Evolutionary conservation across 1,140 invertebrate species (phyloP).

Genomic region (Callitettix versicolor): DNA sequence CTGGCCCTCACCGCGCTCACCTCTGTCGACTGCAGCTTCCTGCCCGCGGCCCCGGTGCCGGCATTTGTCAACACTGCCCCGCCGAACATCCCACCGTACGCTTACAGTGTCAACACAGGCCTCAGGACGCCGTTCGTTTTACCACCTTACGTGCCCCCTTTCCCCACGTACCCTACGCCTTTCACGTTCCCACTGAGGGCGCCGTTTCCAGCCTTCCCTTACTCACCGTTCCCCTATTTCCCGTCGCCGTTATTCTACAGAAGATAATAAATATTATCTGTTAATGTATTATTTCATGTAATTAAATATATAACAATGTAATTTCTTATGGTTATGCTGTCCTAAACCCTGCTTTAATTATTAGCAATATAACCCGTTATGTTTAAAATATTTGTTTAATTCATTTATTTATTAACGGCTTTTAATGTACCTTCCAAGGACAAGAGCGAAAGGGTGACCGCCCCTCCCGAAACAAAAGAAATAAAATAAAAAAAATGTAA

Average conservation of each 20-base stretch:
- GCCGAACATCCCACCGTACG: not conserved
- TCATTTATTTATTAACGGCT: too few relatives aligned
- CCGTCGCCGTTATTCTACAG: not conserved
- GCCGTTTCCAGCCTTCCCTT: not conserved
- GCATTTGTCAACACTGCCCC: not conserved
- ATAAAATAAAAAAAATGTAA: too few relatives aligned
- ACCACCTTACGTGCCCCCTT: slow-evolving; percentile 21
- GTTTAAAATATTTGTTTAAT: too few relatives aligned
- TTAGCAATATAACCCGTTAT: not conserved
- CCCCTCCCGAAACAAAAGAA: too few relatives aligned
- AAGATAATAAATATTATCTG: not conserved
- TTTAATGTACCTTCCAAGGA: too few relatives aligned
- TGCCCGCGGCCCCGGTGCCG: not conserved
- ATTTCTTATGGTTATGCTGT: not conserved
- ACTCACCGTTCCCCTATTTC: not conserved
- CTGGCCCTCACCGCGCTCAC: too few relatives aligned
- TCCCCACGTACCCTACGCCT: slow-evolving; percentile 18
- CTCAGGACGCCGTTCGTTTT: slow-evolving; percentile 29
- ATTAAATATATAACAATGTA: not conserved
- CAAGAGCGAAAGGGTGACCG: too few relatives aligned
- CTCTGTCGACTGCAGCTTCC: too few relatives aligned
- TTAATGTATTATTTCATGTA: not conserved
- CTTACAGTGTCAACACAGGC: slow-evolving; percentile 25
- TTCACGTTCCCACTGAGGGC: slow-evolving; percentile 25
- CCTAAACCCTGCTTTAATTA: not conserved